Evolutionary conservation across 2,113 vertebrate genomes (phyloP).

Genomic region (Lamprologus tigripictilis): DNA sequence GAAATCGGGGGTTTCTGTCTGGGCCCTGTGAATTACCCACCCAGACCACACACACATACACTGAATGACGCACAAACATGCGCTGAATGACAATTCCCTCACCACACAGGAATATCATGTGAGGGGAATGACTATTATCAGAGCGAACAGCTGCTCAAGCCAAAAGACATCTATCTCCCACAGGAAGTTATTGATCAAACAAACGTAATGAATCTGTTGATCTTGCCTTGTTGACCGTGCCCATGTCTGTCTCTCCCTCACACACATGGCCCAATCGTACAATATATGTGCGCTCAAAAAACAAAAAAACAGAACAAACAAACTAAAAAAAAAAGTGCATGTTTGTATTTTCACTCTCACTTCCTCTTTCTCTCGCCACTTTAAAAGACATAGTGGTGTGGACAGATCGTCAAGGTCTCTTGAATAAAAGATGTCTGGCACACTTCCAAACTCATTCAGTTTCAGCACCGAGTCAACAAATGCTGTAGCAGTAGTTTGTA

Average conservation of each 20-base stretch:
- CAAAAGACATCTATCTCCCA: conserved; percentile 54
- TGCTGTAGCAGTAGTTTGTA: neutral
- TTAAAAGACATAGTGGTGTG: neutral
- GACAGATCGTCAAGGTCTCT: conserved; percentile 23
- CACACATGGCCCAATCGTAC: neutral
- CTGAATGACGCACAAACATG: neutral
- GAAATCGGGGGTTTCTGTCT: conserved; percentile 33
- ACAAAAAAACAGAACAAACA: neutral
- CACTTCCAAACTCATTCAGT: neutral
- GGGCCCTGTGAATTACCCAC: conserved; percentile 51
- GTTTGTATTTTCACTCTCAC: neutral
- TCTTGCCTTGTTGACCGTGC: conserved; percentile 39
- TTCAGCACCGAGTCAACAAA: neutral
- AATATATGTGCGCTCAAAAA: neutral
- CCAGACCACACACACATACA: conserved; percentile 55
- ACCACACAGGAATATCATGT: conserved; percentile 7
- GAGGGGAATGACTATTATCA: conserved; percentile 40
- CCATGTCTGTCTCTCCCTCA: neutral
- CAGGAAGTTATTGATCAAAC: conserved; percentile 66
- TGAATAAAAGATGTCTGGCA: neutral
- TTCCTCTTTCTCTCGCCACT: neutral
- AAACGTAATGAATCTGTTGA: conserved; percentile 44
- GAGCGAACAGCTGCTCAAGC: conserved; percentile 38
- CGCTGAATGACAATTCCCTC: conserved; percentile 43
- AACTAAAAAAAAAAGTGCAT: neutral